A percentile compares a stretch with the other conserved stretches of the same genome.
phyloP scores from a whole-genome alignment of 2,113 vertebrate species.

The Pipra filicauda region DNA sequence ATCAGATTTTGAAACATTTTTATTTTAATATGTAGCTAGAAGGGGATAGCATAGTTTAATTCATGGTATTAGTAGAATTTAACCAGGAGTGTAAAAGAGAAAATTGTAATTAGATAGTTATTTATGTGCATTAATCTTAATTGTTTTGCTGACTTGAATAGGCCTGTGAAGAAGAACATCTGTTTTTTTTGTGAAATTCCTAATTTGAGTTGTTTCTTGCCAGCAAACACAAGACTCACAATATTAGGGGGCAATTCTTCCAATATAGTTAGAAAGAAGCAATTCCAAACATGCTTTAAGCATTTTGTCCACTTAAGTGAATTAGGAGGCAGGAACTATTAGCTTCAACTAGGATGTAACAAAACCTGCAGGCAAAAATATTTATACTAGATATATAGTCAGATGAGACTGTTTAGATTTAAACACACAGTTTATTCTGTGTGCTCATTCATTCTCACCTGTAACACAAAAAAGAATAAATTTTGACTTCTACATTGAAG shows the following conservation, averaged over 20 bases:
- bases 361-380: conserved; percentile 7
- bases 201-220: not conserved
- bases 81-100: not conserved
- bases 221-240: not conserved
- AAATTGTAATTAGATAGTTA: not conserved
- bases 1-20: not conserved
- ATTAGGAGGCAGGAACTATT: not conserved
- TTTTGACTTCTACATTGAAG: not conserved
- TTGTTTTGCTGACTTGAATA: not conserved
- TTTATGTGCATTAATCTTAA: not conserved
- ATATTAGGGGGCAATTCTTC: not conserved
- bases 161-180: not conserved
- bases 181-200: not conserved
- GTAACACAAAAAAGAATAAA: not conserved
- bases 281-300: not conserved
- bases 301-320: not conserved
- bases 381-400: conserved; percentile 36
- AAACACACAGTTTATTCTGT: not conserved
- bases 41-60: not conserved
- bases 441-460: not conserved
- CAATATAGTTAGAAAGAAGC: not conserved
- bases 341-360: not conserved
- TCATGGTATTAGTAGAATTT: not conserved
- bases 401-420: conserved; percentile 12
- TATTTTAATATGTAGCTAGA: not conserved